Percentiles rank a stretch among this genome's conserved stretches.
phyloP scores from a whole-genome alignment of 2,888 invertebrate species.

The Cloeon dipterum region DNA sequence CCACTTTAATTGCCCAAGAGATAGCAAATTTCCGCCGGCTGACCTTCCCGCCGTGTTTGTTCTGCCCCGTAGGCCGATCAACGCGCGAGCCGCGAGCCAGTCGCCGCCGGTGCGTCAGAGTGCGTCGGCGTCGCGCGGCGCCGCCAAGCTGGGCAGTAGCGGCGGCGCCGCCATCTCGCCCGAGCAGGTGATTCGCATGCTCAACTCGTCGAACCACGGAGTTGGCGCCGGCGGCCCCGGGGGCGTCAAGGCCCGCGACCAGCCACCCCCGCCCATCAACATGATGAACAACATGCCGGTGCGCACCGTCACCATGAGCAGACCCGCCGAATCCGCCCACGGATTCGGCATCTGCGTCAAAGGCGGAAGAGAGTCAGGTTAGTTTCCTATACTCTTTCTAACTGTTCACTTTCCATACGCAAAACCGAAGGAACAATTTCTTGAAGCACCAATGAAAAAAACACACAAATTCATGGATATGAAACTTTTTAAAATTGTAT shows the following conservation, averaged over 20 bases:
- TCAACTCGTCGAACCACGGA: constrained; percentile 14
- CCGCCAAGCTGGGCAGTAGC: constrained; percentile 26
- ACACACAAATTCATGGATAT: no score
- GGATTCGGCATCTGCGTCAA: constrained; percentile 82
- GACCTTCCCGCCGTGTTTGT: no score
- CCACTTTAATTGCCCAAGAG: no score
- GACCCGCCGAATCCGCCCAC: constrained; percentile 40
- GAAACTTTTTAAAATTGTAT: no score
- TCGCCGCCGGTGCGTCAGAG: no score
- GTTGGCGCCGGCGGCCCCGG: neutral
- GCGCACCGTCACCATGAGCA: constrained; percentile 64
- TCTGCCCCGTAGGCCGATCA: constrained; percentile 17
- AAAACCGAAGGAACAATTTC: no score
- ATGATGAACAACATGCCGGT: constrained; percentile 18
- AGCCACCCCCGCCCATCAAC: constrained; percentile 20
- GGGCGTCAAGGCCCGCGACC: constrained; percentile 13
- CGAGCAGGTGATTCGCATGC: constrained; percentile 34
- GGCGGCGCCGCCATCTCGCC: constrained; percentile 62
- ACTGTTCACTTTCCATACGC: no score
- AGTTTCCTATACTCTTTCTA: no score
- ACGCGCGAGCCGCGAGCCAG: constrained; percentile 12
- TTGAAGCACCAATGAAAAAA: no score
- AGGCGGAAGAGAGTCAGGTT: constrained; percentile 75
- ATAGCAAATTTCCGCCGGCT: no score
- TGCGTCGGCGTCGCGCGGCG: constrained; percentile 2